phyloP scores from a whole-genome alignment of 2,113 vertebrate genomes.

The Girardinichthys multiradiatus region DNA sequence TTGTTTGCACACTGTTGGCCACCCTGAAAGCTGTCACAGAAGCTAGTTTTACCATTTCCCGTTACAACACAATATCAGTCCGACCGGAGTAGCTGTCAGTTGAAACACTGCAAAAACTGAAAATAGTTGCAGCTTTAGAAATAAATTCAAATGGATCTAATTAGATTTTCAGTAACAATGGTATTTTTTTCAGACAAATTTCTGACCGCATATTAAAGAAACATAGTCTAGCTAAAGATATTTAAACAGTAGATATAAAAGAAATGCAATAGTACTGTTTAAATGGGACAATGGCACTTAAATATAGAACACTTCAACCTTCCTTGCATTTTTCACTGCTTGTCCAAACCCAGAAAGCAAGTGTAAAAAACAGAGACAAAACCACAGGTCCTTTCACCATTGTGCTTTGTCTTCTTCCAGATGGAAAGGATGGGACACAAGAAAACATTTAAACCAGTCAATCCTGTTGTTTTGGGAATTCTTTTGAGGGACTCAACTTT shows the following conservation, averaged over 20 bases:
- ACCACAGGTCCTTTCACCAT: conserved; percentile 75
- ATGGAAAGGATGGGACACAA: conserved; percentile 48
- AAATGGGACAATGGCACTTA: conserved; percentile 65
- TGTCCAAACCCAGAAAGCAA: conserved; percentile 74
- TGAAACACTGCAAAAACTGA: conserved; percentile 1
- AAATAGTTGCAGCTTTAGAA: neutral
- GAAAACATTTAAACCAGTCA: conserved; percentile 36
- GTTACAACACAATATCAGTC: conserved; percentile 22
- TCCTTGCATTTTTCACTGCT: conserved; percentile 65
- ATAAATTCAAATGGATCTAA: conserved; percentile 1
- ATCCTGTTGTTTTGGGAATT: conserved; percentile 33
- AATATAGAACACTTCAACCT: conserved; percentile 62
- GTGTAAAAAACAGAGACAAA: conserved; percentile 66
- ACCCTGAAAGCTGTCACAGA: conserved; percentile 74
- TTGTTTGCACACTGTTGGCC: conserved; percentile 62
- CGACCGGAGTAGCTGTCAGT: neutral
- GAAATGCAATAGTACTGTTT: conserved; percentile 25
- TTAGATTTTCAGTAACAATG: conserved; percentile 7
- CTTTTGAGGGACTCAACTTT: conserved; percentile 1
- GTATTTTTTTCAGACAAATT: too few relatives aligned
- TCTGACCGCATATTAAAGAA: conserved; percentile 1
- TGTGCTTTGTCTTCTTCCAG: conserved; percentile 80
- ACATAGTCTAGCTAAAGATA: conserved; percentile 29
- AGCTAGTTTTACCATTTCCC: conserved; percentile 51
- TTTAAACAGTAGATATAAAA: conserved; percentile 44